Conservation (phyloP, 2,113 vertebrate genomes). For the Probosciger aterrimus region DNA sequence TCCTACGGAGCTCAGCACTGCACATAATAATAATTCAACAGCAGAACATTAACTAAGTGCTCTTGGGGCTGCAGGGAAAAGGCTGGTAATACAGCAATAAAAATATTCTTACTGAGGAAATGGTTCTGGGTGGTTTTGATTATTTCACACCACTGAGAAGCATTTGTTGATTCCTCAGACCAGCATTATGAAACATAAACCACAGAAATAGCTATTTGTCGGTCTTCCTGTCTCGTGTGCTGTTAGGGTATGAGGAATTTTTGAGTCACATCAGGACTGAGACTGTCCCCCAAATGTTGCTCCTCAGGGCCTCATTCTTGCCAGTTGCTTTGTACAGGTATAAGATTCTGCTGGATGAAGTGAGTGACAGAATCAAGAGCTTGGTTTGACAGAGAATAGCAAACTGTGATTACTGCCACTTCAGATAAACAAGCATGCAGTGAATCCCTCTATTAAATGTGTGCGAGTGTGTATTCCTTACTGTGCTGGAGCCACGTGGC, state of each 20-base stretch:
- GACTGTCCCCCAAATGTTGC: neutral
- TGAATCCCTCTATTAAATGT: neutral
- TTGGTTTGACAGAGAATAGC: neutral
- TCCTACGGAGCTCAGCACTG: neutral
- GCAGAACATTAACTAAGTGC: neutral
- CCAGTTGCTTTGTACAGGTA: neutral
- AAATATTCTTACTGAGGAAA: neutral
- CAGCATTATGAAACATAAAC: neutral
- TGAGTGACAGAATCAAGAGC: neutral
- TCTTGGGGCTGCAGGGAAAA: neutral
- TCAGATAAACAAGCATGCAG: neutral
- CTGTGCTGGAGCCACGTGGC: conserved; percentile 13
- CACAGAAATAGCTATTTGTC: neutral
- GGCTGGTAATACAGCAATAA: neutral
- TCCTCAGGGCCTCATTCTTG: neutral
- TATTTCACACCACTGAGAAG: neutral
- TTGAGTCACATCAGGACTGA: neutral
- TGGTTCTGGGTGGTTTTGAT: neutral
- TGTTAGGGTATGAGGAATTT: neutral
- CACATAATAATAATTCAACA: neutral
- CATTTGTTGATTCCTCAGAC: neutral
- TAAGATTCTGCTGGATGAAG: neutral
- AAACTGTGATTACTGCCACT: neutral
- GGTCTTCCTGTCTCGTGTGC: neutral
- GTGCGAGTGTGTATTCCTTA: neutral